Percentiles rank a stretch among this genome's conserved stretches.
These are phyloP conservation scores for Lethocerus indicus DNA, from an alignment of 1,140 invertebrate genomes.

Conservation along the genomic window DNA sequence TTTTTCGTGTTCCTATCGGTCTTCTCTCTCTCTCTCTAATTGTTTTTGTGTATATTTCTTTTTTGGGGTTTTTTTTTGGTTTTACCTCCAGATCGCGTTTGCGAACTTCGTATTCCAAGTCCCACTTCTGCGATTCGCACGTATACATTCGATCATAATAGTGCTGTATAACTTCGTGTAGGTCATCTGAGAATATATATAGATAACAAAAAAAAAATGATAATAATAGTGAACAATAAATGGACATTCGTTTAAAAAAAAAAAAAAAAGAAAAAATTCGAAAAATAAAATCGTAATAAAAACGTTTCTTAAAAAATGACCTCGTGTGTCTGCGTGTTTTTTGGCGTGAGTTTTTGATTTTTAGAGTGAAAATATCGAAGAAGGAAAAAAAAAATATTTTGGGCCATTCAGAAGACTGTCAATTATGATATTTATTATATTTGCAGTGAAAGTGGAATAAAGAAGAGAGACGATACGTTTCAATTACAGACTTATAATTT, in stretches of 20 bases:
- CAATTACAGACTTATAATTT: too few relatives aligned
- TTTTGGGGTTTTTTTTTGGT: background rate
- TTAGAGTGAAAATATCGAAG: too few relatives aligned
- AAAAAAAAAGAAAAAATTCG: constrained; percentile 1
- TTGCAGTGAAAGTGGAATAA: too few relatives aligned
- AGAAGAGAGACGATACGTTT: too few relatives aligned
- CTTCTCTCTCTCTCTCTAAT: too few relatives aligned
- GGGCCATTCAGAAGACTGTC: too few relatives aligned
- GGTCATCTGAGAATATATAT: constrained; percentile 36
- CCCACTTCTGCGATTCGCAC: constrained; percentile 97
- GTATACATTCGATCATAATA: constrained; percentile 88
- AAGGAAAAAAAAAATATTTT: too few relatives aligned
- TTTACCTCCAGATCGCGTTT: constrained; percentile 94
- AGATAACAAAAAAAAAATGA: background rate
- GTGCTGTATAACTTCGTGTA: constrained; percentile 81
- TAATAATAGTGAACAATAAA: background rate
- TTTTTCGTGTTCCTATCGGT: too few relatives aligned
- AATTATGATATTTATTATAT: too few relatives aligned
- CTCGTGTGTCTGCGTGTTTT: too few relatives aligned
- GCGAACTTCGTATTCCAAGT: constrained; percentile 97
- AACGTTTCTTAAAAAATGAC: background rate
- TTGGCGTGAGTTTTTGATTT: too few relatives aligned
- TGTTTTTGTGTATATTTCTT: background rate
- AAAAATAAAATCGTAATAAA: constrained; percentile 9
- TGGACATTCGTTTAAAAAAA: background rate